Percentiles rank a stretch among this genome's conserved stretches.
phyloP scores from a whole-genome alignment of 2,113 vertebrate genomes.

The Ophthalmolycus amberensis region DNA sequence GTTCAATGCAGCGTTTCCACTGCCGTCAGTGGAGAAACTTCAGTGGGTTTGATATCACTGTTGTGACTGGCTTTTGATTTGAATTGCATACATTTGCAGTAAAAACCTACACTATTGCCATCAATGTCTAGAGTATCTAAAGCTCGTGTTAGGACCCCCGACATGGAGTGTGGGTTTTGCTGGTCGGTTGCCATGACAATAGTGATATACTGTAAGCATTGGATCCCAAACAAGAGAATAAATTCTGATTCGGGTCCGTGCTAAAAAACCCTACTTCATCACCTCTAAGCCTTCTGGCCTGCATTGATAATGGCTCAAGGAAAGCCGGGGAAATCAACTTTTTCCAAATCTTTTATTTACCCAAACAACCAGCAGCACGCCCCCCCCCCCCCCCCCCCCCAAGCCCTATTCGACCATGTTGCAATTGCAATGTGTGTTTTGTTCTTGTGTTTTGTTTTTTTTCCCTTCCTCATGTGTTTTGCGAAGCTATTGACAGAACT shows the following conservation, averaged over 20 bases:
- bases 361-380: constrained; percentile 66
- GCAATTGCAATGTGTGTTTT: not conserved
- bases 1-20: constrained; percentile 56
- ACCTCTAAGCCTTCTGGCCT: constrained; percentile 45
- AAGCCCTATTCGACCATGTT: not conserved
- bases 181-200: constrained; percentile 39
- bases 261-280: constrained; percentile 39
- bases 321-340: constrained; percentile 55
- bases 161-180: constrained; percentile 34
- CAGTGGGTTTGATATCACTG: constrained; percentile 39
- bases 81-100: constrained; percentile 29
- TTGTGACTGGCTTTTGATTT: constrained; percentile 43
- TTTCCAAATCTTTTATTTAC: constrained; percentile 34
- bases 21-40: constrained; percentile 43
- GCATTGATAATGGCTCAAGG: constrained; percentile 39
- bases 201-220: constrained; percentile 40
- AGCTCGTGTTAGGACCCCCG: constrained; percentile 41
- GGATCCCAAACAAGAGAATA: constrained; percentile 31
- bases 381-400: constrained; percentile 21
- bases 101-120: constrained; percentile 15
- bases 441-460: not conserved
- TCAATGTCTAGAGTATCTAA: constrained; percentile 33
- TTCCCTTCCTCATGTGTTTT: constrained; percentile 15
- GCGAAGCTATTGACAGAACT: constrained; percentile 42
- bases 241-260: constrained; percentile 6